A percentile compares a stretch with the other conserved stretches of the same genome.
These are phyloP conservation scores for Minunthozetes semirufus DNA, from an alignment of 2,888 invertebrate species.

Conservation along the genomic window DNA sequence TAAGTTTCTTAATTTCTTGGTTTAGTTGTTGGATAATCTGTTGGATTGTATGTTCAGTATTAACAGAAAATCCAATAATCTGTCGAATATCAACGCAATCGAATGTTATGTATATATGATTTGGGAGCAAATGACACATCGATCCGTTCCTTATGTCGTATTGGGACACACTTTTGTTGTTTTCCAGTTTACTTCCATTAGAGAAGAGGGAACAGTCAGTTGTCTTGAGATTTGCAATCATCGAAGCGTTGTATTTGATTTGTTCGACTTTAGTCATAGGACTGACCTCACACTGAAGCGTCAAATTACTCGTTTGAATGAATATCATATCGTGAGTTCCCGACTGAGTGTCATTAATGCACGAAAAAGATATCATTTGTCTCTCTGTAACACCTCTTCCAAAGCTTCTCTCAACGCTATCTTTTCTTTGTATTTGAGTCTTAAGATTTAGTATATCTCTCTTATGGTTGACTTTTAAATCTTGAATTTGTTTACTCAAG, in stretches of 20 bases:
- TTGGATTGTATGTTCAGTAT: not conserved
- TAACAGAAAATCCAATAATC: not conserved
- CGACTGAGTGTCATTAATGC: conserved; percentile 1
- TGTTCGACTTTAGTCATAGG: not conserved
- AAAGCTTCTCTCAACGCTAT: not conserved
- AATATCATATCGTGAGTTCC: conserved; percentile 19
- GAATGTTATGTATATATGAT: not conserved
- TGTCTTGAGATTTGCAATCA: not conserved
- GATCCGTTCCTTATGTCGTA: conserved; percentile 7
- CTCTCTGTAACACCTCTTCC: not conserved
- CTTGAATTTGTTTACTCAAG: not conserved
- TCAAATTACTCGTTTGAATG: conserved; percentile 11
- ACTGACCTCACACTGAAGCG: not conserved
- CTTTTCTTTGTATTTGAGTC: not conserved
- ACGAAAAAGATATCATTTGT: conserved; percentile 15
- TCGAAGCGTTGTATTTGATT: conserved; percentile 9
- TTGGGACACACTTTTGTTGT: not conserved
- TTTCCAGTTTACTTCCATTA: not conserved
- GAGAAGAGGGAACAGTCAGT: not conserved
- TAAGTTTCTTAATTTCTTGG: not conserved
- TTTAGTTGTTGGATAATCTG: not conserved
- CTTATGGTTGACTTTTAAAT: not conserved
- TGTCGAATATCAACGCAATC: conserved; percentile 13
- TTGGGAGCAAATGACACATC: conserved; percentile 14
- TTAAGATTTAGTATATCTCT: not conserved